phyloP scores from a whole-genome alignment of 2,113 vertebrate genomes.

The Anhinga rufa region DNA sequence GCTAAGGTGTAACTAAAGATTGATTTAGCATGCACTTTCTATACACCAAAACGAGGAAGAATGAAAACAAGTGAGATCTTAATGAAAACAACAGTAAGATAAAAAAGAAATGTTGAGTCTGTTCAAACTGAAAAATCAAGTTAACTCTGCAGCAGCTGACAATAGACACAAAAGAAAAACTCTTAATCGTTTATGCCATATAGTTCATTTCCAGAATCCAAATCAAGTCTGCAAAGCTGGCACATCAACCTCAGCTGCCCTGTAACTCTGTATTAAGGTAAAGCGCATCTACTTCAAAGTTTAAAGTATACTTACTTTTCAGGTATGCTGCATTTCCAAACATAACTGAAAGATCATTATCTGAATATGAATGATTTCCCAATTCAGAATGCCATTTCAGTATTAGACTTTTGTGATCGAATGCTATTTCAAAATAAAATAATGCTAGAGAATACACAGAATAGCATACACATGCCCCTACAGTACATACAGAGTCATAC shows the following conservation, averaged over 20 bases:
- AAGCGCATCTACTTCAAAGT: neutral
- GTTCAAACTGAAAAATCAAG: neutral
- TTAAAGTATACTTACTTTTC: neutral
- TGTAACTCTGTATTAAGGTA: neutral
- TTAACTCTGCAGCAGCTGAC: neutral
- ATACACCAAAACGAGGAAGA: neutral
- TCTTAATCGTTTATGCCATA: neutral
- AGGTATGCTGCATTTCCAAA: neutral
- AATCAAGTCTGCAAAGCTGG: neutral
- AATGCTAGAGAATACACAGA: neutral
- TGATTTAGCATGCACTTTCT: neutral
- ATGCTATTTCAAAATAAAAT: neutral
- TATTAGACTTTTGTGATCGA: neutral
- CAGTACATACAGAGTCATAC: conserved; percentile 83
- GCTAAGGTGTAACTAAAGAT: neutral
- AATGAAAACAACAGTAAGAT: neutral
- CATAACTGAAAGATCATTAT: neutral
- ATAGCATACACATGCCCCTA: neutral
- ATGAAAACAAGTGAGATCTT: neutral
- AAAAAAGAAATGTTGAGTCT: neutral
- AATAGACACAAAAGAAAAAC: neutral
- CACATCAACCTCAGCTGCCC: neutral
- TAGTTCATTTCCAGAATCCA: neutral
- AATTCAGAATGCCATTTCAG: neutral
- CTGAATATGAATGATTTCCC: neutral